Evolutionary conservation across 2,888 invertebrate species (phyloP).

Genomic region (Mythimna impura): DNA sequence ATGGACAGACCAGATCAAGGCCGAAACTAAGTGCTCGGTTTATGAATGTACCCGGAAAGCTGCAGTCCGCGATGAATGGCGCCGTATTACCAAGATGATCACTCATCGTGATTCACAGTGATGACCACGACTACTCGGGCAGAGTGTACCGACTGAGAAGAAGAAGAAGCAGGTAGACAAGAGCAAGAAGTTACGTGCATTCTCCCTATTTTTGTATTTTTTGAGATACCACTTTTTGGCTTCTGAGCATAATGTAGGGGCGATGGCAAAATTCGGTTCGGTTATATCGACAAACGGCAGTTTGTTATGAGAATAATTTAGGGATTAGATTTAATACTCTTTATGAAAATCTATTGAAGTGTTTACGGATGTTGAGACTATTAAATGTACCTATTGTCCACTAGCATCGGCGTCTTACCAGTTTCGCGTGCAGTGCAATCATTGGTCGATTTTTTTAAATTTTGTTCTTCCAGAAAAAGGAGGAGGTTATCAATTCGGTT

Average conservation of each 20-base stretch:
- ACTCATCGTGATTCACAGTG: too few species aligned
- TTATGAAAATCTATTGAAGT: not conserved
- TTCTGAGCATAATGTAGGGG: not conserved
- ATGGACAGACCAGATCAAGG: too few species aligned
- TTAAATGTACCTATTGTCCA: not conserved
- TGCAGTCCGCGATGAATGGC: too few species aligned
- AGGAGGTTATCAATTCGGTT: too few species aligned
- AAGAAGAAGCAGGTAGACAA: not conserved
- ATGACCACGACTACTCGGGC: too few species aligned
- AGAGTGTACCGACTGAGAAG: too few species aligned
- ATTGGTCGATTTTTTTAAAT: too few species aligned
- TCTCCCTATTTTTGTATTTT: not conserved
- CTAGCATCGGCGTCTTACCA: not conserved
- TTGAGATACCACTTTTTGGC: not conserved
- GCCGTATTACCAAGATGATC: too few species aligned
- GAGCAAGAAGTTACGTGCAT: not conserved
- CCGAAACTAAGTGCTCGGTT: too few species aligned
- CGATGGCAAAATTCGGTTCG: conserved; percentile 13
- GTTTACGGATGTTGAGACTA: not conserved
- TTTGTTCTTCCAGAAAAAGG: too few species aligned
- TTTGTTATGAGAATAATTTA: conserved; percentile 25
- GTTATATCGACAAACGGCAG: conserved; percentile 4
- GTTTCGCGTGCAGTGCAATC: too few species aligned
- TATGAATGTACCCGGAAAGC: too few species aligned
- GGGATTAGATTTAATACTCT: conserved; percentile 8